Evolutionary conservation across 2,797 vertebrate species (phyloP).

Genomic region (Acanthiza pusilla): DNA sequence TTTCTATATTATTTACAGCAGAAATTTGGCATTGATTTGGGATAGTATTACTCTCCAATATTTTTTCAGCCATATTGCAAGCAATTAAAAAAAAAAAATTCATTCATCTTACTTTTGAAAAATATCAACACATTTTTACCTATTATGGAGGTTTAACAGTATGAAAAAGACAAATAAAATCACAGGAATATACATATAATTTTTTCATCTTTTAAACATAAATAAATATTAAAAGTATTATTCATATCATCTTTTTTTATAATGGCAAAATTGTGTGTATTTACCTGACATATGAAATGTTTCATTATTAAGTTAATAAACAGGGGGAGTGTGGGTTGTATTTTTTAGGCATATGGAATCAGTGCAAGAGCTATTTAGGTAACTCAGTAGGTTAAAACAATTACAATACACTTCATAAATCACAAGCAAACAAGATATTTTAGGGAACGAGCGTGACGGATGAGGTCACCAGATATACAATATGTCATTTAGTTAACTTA

Average conservation of each 20-base stretch:
- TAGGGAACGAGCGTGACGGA: slow-evolving; percentile 73
- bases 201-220: not conserved
- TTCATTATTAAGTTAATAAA: not conserved
- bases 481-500: slow-evolving; percentile 75
- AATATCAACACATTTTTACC: not conserved
- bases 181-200: not conserved
- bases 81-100: not conserved
- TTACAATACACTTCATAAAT: slow-evolving; percentile 62
- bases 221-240: not conserved
- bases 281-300: not conserved
- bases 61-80: not conserved
- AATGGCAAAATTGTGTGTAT: not conserved
- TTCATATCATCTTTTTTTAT: not conserved
- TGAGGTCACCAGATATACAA: slow-evolving; percentile 60
- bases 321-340: fast-evolving
- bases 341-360: slow-evolving; percentile 41
- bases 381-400: slow-evolving; percentile 64
- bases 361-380: slow-evolving; percentile 61
- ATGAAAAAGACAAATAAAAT: not conserved
- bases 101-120: not conserved
- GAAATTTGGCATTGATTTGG: not conserved
- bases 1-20: not conserved
- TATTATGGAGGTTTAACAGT: not conserved
- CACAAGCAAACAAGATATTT: slow-evolving; percentile 73
- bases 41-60: not conserved